Percentiles rank a stretch among this genome's conserved stretches.
Evolutionary conservation across 2,113 vertebrate genomes (phyloP).

Genomic region (Mustelus asterias): DNA sequence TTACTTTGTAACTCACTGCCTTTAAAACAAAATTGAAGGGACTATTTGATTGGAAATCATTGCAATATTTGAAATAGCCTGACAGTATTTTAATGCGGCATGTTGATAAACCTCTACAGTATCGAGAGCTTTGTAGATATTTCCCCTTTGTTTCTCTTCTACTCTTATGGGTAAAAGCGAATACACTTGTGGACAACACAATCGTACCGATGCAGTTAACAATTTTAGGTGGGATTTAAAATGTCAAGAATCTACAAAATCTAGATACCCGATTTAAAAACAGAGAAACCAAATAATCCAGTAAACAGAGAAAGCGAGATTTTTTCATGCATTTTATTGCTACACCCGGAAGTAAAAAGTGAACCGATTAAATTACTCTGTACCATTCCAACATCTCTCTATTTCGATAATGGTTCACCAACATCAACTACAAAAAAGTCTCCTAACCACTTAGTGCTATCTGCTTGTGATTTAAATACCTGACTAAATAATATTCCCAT

Average conservation of each 20-base stretch:
- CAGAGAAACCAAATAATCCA: neutral
- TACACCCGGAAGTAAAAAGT: conserved; percentile 13
- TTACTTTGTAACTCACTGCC: neutral
- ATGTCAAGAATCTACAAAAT: neutral
- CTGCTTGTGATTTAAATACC: neutral
- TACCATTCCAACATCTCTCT: neutral
- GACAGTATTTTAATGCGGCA: neutral
- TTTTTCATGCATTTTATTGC: neutral
- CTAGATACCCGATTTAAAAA: neutral
- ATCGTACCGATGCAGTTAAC: neutral
- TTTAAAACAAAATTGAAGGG: neutral
- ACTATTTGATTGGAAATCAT: neutral
- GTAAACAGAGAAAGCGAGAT: neutral
- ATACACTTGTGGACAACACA: neutral
- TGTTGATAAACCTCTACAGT: neutral
- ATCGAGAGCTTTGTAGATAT: no score
- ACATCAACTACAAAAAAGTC: neutral
- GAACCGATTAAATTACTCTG: neutral
- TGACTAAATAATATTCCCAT: neutral
- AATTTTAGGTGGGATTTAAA: neutral
- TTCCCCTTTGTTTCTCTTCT: neutral
- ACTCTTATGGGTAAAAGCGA: neutral
- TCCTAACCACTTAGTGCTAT: no score
- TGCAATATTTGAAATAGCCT: neutral
- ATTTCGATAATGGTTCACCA: neutral